A percentile compares a stretch with the other conserved stretches of the same genome.
These are phyloP conservation scores for Spinibarbus caldwelli DNA, from an alignment of 2,797 vertebrate genomes.

Conservation along the genomic window DNA sequence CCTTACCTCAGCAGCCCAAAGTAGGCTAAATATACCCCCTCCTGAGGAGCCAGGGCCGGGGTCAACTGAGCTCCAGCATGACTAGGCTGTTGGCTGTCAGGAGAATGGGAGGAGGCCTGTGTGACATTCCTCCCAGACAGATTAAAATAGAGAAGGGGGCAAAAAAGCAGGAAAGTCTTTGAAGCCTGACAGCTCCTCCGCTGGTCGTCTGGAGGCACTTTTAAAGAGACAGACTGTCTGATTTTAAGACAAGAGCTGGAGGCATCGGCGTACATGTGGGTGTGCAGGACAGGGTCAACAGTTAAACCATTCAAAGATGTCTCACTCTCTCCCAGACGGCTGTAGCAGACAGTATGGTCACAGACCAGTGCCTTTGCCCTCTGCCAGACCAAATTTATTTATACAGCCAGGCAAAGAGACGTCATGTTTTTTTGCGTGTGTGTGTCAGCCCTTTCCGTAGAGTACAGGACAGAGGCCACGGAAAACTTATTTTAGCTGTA, in stretches of 20 bases:
- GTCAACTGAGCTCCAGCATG: constrained; percentile 60
- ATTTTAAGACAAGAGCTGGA: constrained; percentile 26
- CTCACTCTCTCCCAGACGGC: constrained; percentile 37
- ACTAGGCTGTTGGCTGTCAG: constrained; percentile 50
- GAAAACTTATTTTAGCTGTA: constrained; percentile 32
- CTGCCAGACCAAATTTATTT: constrained; percentile 40
- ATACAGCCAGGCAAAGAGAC: constrained; percentile 22
- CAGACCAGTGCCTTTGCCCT: constrained; percentile 45
- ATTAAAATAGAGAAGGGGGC: constrained; percentile 24
- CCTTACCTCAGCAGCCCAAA: constrained; percentile 49
- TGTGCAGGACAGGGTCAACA: constrained; percentile 39
- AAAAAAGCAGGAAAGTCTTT: constrained; percentile 27
- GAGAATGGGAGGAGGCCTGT: constrained; percentile 11
- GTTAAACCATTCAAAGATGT: constrained; percentile 47
- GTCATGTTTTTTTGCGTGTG: background rate
- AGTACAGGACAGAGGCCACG: background rate
- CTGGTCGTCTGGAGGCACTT: constrained; percentile 21
- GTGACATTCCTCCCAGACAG: constrained; percentile 34
- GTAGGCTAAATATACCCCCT: constrained; percentile 50
- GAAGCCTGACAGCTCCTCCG: constrained; percentile 2
- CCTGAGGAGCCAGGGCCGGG: constrained; percentile 41
- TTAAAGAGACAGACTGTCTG: constrained; percentile 20
- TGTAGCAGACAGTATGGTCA: constrained; percentile 51
- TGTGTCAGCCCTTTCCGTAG: background rate
- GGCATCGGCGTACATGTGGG: constrained; percentile 22